These are phyloP conservation scores for Molossus alvarezi DNA, from an alignment of 2,797 vertebrate species.

Conservation along the genomic window DNA sequence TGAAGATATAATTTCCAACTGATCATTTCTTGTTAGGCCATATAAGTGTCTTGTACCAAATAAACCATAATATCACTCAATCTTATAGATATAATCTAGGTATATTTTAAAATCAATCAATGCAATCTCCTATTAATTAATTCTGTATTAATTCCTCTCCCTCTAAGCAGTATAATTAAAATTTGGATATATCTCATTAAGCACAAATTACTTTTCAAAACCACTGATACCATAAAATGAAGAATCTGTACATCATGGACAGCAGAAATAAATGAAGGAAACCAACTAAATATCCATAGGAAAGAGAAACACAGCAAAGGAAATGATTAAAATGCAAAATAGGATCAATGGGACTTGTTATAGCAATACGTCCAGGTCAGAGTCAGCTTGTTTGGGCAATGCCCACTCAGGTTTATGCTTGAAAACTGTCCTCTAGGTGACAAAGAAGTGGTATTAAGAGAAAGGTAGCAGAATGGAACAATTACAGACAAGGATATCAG, in stretches of 20 bases:
- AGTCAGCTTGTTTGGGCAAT: background rate
- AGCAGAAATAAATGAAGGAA: background rate
- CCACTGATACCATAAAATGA: background rate
- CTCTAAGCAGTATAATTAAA: constrained; percentile 40
- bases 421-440: background rate
- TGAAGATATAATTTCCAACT: background rate
- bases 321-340: background rate
- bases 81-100: background rate
- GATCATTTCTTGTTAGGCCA: background rate
- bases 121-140: constrained; percentile 6
- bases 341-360: background rate
- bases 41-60: background rate
- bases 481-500: background rate
- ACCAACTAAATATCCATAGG: background rate
- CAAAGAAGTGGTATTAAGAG: background rate
- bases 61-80: background rate
- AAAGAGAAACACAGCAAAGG: background rate
- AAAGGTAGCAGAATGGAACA: background rate
- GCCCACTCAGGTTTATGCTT: background rate
- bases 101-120: constrained; percentile 61
- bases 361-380: background rate
- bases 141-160: background rate
- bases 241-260: background rate
- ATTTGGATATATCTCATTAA: background rate
- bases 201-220: constrained; percentile 58